Conservation (phyloP, 2,888 invertebrate genomes). For the Caenorhabditis zanzibari region DNA sequence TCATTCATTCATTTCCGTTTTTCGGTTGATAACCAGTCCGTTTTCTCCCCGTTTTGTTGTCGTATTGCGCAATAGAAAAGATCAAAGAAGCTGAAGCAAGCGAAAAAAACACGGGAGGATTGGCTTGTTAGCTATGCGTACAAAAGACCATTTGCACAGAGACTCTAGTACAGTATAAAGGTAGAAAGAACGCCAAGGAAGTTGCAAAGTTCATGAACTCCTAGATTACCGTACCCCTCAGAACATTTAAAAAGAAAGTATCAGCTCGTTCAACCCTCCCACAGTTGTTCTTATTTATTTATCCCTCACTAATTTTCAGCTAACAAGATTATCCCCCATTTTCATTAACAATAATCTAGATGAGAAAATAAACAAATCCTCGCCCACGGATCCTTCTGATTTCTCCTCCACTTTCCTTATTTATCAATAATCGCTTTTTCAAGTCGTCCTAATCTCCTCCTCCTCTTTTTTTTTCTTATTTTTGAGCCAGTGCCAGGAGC, state of each 20-base stretch:
- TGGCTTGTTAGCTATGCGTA: constrained; percentile 34
- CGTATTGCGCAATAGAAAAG: constrained; percentile 41
- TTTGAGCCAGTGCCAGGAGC: constrained; percentile 1
- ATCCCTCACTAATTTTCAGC: background rate
- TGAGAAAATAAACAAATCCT: constrained; percentile 25
- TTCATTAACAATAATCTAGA: constrained; percentile 1
- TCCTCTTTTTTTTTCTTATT: background rate
- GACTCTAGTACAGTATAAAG: background rate
- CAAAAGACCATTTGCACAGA: constrained; percentile 30
- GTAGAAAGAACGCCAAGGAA: background rate
- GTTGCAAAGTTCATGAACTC: background rate
- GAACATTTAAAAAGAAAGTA: no score
- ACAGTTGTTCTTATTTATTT: no score
- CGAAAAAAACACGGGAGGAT: constrained; percentile 11
- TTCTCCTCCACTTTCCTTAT: background rate
- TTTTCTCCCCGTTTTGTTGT: constrained; percentile 29
- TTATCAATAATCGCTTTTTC: constrained; percentile 26
- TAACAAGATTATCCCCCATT: constrained; percentile 11
- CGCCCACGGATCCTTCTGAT: constrained; percentile 29
- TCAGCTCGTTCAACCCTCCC: no score
- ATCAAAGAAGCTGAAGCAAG: background rate
- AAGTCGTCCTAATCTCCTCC: constrained; percentile 28
- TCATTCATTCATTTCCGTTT: constrained; percentile 46
- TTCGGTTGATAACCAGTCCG: constrained; percentile 42
- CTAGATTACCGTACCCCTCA: no score